Percentiles rank a stretch among this genome's conserved stretches.
These are phyloP conservation scores for Leptopilina myrica DNA, from an alignment of 2,888 invertebrate genomes.

Conservation along the genomic window DNA sequence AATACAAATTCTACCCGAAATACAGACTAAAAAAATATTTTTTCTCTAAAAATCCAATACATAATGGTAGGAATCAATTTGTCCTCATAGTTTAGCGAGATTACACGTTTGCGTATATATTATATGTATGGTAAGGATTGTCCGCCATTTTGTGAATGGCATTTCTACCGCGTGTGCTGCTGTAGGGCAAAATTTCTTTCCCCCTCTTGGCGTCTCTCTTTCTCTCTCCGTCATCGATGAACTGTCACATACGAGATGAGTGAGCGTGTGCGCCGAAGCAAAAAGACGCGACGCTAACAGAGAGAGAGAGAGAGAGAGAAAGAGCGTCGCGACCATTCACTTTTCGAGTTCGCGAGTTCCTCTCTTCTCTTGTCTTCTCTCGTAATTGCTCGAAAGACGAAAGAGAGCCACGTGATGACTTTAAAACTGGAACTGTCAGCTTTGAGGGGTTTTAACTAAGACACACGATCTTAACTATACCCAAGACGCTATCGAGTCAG, in stretches of 20 bases:
- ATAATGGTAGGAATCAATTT: constrained; percentile 72
- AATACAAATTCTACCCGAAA: constrained; percentile 56
- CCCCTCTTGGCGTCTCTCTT: not conserved
- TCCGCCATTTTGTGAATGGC: constrained; percentile 62
- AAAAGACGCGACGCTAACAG: too few species aligned
- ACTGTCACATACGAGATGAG: constrained; percentile 2
- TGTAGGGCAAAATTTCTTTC: constrained; percentile 52
- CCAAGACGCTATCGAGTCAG: constrained; percentile 2
- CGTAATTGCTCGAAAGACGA: constrained; percentile 14
- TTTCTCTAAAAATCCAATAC: constrained; percentile 60
- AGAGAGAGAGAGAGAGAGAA: not conserved
- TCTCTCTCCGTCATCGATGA: constrained; percentile 59
- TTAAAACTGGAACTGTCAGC: constrained; percentile 29
- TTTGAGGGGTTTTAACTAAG: constrained; percentile 12
- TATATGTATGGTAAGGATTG: not conserved
- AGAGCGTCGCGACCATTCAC: constrained; percentile 20
- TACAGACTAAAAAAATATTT: constrained; percentile 59
- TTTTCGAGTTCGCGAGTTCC: not conserved
- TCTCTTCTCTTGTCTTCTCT: too few species aligned
- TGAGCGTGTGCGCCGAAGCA: too few species aligned
- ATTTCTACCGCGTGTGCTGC: constrained; percentile 52
- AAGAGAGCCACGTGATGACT: constrained; percentile 16
- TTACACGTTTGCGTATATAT: constrained; percentile 64
- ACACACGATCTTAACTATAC: constrained; percentile 6
- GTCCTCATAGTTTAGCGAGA: constrained; percentile 67